Conservation (phyloP, 2,888 invertebrate genomes). For the Boloria selene region DNA sequence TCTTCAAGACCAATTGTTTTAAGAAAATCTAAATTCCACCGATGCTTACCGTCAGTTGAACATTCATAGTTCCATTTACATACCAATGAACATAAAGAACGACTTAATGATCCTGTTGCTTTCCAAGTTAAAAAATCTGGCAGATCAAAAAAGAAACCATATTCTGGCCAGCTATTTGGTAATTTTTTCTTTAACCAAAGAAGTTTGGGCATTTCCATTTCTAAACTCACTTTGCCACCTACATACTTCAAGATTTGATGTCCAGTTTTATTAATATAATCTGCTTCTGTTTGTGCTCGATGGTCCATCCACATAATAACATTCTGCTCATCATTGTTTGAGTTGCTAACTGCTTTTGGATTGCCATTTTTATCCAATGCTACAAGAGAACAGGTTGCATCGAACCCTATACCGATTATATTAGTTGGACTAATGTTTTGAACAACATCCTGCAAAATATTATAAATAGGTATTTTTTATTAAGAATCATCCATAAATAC, state of each 20-base stretch:
- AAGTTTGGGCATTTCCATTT: slow-evolving; percentile 98
- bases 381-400: slow-evolving; percentile 97
- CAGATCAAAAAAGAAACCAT: slow-evolving; percentile 92
- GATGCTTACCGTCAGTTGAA: slow-evolving; percentile 75
- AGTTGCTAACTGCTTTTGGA: slow-evolving; percentile 87
- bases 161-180: slow-evolving; percentile 85
- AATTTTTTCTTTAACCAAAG: slow-evolving; percentile 94
- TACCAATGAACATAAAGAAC: slow-evolving; percentile 95
- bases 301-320: slow-evolving; percentile 97
- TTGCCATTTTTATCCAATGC: slow-evolving; percentile 86
- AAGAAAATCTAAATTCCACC: slow-evolving; percentile 90
- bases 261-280: slow-evolving; percentile 88
- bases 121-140: slow-evolving; percentile 97
- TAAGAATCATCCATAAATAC: no score
- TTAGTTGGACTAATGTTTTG: slow-evolving; percentile 72
- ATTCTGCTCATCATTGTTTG: slow-evolving; percentile 87
- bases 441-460: slow-evolving; percentile 82
- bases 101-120: slow-evolving; percentile 88
- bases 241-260: slow-evolving; percentile 92
- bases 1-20: slow-evolving; percentile 88
- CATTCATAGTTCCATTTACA: slow-evolving; percentile 97
- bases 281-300: slow-evolving; percentile 90
- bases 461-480: no score
- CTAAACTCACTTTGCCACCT: slow-evolving; percentile 96
- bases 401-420: slow-evolving; percentile 95